phyloP scores from a whole-genome alignment of 2,888 invertebrate species.

The Linnaemya tessellans region DNA sequence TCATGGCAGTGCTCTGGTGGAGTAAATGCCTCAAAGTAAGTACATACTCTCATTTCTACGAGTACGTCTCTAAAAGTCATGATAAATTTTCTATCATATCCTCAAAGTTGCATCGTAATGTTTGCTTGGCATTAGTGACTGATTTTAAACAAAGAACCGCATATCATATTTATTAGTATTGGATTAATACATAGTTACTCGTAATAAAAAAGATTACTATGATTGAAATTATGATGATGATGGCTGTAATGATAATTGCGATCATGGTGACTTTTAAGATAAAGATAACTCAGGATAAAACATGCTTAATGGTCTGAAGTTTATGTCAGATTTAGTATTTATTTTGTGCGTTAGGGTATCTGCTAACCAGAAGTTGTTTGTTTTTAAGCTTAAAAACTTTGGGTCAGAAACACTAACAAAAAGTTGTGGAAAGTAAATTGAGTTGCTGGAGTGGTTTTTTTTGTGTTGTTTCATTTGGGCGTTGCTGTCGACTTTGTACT shows the following conservation, averaged over 20 bases:
- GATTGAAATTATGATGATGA: slow-evolving; percentile 29
- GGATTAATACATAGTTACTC: slow-evolving; percentile 39
- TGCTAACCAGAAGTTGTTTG: slow-evolving; percentile 5
- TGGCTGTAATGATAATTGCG: slow-evolving; percentile 49
- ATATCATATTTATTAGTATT: slow-evolving; percentile 17
- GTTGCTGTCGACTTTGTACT: slow-evolving; percentile 27
- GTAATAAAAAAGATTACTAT: slow-evolving; percentile 33
- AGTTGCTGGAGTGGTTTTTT: slow-evolving; percentile 8
- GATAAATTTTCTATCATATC: neutral
- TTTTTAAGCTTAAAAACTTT: slow-evolving; percentile 27
- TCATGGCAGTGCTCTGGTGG: no score
- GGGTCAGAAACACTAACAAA: slow-evolving; percentile 24
- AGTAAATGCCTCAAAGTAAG: neutral
- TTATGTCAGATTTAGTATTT: slow-evolving; percentile 7
- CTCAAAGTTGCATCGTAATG: neutral
- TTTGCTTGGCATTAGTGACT: slow-evolving; percentile 25
- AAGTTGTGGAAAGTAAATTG: slow-evolving; percentile 41
- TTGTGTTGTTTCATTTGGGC: slow-evolving; percentile 19
- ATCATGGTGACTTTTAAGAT: slow-evolving; percentile 43
- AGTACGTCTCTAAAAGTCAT: slow-evolving; percentile 6
- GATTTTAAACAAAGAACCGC: slow-evolving; percentile 3
- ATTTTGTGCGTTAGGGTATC: slow-evolving; percentile 27
- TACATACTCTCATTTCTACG: neutral
- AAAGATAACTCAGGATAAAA: slow-evolving; percentile 57
- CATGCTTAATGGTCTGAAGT: slow-evolving; percentile 33